phyloP scores from a whole-genome alignment of 2,888 invertebrate genomes.

The Druceiella hillmani region DNA sequence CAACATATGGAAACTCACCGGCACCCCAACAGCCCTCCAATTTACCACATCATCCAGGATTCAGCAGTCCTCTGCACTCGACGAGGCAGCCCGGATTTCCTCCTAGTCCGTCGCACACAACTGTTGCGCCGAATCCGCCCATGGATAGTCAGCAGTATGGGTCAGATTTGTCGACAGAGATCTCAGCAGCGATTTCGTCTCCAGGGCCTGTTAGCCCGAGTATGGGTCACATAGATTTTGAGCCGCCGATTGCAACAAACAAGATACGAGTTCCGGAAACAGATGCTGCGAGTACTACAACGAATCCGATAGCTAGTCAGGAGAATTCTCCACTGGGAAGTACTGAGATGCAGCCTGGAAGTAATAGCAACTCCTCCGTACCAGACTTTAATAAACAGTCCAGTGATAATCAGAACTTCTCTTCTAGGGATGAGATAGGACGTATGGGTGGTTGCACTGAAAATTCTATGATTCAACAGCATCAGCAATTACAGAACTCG shows the following conservation, averaged over 20 bases:
- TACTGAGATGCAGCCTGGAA: slow-evolving; percentile 32
- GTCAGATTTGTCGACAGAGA: slow-evolving; percentile 70
- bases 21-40: slow-evolving; percentile 21
- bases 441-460: no score
- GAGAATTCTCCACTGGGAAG: slow-evolving; percentile 30
- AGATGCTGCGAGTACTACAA: slow-evolving; percentile 19
- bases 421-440: no score
- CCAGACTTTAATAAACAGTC: slow-evolving; percentile 40
- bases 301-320: slow-evolving; percentile 26
- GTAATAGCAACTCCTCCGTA: slow-evolving; percentile 33
- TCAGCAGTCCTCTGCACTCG: background rate
- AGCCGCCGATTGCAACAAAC: slow-evolving; percentile 50
- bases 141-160: slow-evolving; percentile 41
- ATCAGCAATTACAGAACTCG: slow-evolving; percentile 6
- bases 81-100: background rate
- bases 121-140: slow-evolving; percentile 23
- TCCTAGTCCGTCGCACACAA: slow-evolving; percentile 27
- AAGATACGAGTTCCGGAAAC: slow-evolving; percentile 19
- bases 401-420: background rate
- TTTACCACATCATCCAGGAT: slow-evolving; percentile 25
- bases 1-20: slow-evolving; percentile 23
- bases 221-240: slow-evolving; percentile 67
- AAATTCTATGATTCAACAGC: no score
- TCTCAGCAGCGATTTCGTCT: slow-evolving; percentile 73
- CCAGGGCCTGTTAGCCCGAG: slow-evolving; percentile 65